Evolutionary conservation across 1,140 invertebrate species (phyloP).

Genomic region (Panagrolaimus sp.): DNA sequence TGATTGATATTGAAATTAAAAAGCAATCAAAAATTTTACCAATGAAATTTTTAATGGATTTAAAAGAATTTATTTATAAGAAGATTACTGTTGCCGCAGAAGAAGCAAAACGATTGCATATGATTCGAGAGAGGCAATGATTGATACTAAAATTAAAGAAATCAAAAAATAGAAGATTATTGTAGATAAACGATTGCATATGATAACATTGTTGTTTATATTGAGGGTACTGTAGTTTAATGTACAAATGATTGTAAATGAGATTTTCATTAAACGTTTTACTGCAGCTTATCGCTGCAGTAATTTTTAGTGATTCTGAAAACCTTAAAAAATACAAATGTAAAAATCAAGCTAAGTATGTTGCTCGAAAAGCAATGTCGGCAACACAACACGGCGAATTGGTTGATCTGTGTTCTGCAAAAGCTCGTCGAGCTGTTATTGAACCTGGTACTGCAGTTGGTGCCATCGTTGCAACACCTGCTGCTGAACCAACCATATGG

Average conservation of each 20-base stretch:
- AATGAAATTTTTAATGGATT: constrained; percentile 10
- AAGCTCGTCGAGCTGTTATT: constrained; percentile 78
- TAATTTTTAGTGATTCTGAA: too few relatives aligned
- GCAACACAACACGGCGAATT: constrained; percentile 57
- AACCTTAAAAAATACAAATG: too few relatives aligned
- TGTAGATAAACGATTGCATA: too few relatives aligned
- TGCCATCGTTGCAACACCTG: constrained; percentile 92
- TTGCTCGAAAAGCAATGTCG: constrained; percentile 16
- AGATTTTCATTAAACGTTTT: too few relatives aligned
- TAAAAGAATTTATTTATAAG: not conserved
- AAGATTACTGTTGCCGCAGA: not conserved
- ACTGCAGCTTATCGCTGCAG: too few relatives aligned
- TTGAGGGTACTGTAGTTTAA: too few relatives aligned
- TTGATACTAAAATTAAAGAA: too few relatives aligned
- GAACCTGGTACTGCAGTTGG: constrained; percentile 91
- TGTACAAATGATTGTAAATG: too few relatives aligned
- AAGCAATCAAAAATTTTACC: constrained; percentile 10
- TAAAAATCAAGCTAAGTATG: not conserved
- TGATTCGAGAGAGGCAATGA: not conserved
- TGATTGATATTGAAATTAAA: not conserved
- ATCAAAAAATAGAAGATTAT: too few relatives aligned
- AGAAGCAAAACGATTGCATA: not conserved
- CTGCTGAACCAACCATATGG: constrained; percentile 96
- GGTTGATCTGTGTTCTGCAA: constrained; percentile 73
- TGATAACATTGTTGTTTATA: too few relatives aligned